Evolutionary conservation across 2,113 vertebrate species (phyloP).

Genomic region (Lepidiolamprologus cunningtoni): DNA sequence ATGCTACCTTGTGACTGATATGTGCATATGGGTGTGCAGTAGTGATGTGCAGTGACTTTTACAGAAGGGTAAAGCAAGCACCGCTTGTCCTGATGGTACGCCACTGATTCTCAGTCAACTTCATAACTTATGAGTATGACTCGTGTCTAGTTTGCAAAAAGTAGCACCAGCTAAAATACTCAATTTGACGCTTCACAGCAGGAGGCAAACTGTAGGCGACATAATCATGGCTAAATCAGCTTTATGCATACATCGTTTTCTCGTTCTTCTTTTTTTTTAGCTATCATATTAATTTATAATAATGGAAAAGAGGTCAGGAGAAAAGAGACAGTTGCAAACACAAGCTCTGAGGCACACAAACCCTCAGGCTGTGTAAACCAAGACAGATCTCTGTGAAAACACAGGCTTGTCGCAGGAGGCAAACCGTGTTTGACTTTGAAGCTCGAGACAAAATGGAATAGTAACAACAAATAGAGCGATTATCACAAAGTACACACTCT

Average conservation of each 20-base stretch:
- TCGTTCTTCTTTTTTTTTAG: background rate
- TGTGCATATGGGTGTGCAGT: background rate
- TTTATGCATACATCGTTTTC: background rate
- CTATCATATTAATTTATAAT: background rate
- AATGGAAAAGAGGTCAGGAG: background rate
- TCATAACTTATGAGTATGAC: background rate
- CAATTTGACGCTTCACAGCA: background rate
- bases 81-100: background rate
- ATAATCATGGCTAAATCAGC: background rate
- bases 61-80: background rate
- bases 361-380: background rate
- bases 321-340: background rate
- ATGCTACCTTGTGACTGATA: background rate
- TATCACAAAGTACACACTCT: background rate
- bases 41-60: background rate
- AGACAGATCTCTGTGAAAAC: background rate
- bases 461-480: background rate
- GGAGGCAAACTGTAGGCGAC: background rate
- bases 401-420: background rate
- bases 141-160: background rate
- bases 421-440: background rate
- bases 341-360: background rate
- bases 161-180: background rate
- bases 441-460: background rate
- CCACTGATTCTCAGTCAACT: background rate